phyloP scores from a whole-genome alignment of 23 tunicate genomes.

The Botrylloides violaceus region DNA sequence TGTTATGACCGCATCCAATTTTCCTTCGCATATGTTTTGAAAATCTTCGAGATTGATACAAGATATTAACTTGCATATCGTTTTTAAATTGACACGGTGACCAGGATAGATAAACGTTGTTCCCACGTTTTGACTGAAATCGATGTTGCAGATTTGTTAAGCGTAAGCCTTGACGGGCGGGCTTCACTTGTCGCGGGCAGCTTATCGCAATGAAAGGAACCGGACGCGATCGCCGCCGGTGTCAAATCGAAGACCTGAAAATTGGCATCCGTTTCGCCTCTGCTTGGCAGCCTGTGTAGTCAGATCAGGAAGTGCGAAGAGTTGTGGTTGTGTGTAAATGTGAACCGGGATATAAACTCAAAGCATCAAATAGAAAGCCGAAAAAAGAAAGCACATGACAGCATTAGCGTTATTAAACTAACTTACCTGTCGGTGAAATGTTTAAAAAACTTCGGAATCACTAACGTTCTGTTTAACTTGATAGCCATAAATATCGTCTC shows the following conservation, averaged over 20 bases:
- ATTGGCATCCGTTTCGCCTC: no score
- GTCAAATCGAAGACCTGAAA: no score
- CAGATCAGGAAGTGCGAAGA: no score
- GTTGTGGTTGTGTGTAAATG: no score
- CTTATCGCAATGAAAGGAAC: no score
- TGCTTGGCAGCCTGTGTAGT: no score
- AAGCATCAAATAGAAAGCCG: neutral
- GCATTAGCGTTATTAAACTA: no score
- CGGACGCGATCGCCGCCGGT: no score
- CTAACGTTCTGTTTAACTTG: constrained; percentile 12
- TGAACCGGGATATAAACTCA: no score
- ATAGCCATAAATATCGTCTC: constrained; percentile 5
- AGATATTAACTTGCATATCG: constrained; percentile 8
- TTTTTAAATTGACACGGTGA: constrained; percentile 3
- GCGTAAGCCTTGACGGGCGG: no score
- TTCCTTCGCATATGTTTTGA: constrained; percentile 4
- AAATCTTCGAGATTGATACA: constrained; percentile 12
- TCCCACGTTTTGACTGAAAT: neutral
- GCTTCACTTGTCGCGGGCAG: no score
- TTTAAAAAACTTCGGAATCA: constrained; percentile 7
- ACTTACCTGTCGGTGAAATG: constrained; percentile 17
- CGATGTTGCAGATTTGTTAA: no score
- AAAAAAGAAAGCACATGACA: neutral
- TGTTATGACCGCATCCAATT: constrained; percentile 2
- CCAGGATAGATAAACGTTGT: constrained; percentile 9